Percentiles rank a stretch among this genome's conserved stretches.
These are phyloP conservation scores for Probosciger aterrimus DNA, from an alignment of 2,113 vertebrate genomes.

Conservation along the genomic window DNA sequence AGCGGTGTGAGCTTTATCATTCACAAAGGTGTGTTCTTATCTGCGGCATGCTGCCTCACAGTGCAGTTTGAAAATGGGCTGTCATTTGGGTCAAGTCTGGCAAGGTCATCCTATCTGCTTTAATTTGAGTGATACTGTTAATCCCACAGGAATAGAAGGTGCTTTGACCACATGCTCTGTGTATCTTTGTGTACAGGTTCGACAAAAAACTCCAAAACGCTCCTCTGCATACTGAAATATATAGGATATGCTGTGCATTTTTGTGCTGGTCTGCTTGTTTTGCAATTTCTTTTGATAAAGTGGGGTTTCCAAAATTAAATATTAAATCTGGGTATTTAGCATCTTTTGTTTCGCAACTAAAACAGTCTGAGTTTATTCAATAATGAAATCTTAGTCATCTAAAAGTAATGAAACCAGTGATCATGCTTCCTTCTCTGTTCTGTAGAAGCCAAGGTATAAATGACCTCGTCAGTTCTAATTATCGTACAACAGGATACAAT, in stretches of 20 bases:
- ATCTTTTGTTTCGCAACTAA: neutral
- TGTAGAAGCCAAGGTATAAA: neutral
- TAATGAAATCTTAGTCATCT: neutral
- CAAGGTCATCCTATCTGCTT: neutral
- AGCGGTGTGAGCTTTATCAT: rapidly evolving
- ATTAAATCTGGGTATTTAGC: neutral
- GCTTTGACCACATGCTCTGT: neutral
- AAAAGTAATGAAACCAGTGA: neutral
- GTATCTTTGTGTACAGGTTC: neutral
- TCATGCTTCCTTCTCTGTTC: neutral
- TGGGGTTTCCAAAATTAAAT: neutral
- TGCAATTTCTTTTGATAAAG: neutral
- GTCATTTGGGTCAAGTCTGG: neutral
- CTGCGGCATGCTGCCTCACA: neutral
- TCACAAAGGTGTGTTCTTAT: neutral
- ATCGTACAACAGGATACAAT: neutral
- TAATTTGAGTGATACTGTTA: neutral
- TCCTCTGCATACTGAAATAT: neutral
- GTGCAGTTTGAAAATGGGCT: neutral
- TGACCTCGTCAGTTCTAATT: constrained; percentile 20
- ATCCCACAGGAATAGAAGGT: neutral
- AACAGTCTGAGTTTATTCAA: neutral
- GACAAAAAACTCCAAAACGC: neutral
- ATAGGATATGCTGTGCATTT: neutral
- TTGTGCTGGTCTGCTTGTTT: neutral